Base-by-base conservation (phyloP, 2,113 vertebrate genomes). In the Brachionichthys hirsutus region DNA sequence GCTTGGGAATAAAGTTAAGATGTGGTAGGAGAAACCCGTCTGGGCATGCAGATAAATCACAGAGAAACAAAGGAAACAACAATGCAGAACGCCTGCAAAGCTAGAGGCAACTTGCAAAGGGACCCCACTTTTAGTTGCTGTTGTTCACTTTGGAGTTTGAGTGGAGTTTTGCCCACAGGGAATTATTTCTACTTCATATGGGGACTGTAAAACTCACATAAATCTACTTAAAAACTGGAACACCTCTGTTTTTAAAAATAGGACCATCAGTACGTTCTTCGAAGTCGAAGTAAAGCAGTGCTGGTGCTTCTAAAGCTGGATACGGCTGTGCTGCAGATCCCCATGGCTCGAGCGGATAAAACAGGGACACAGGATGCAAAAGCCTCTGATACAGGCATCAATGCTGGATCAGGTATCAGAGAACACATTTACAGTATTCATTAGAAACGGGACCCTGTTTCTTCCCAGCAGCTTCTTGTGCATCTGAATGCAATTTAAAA, bases 161-260 rank as follows among this genome's bases (percentile, higher is more conserved):
- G 87, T 78, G 79, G 77, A 82, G 79, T 77, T 73, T 64, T 50
- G 69, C 85, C 88, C 82, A 59, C 43, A 76, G 86, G 89, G 83
- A 80, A 87, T 68, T 36, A 77, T 85, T 67, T 42, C 34, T 58
- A 62, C 65, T 72, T 81, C 65, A 73, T 54, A 62, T 70, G 77
- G 80, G 73, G 70, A 77, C 67, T 67, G 53, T 55, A 82, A 78
- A 77, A 73, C 77, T 81, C 54, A 54, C 54, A 71, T 70, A 84
- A 88, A 88, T 84, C 70, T 80, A 54, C 76, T 66, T 70, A 76
- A 87, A 22, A 91, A 89, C 81, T 89, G 70, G 88, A 85, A 84
- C 88, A 86, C 78, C 74, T 83, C 64, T 59, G 45, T 76, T 80
- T 77, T 44, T 30, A 63, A 80, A 78, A 51, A 69, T 60, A 55